Evolutionary conservation across 2,888 invertebrate species (phyloP), one percentile per base, ranked within the genome.

Genomic region (Oscheius myriophilus): DNA sequence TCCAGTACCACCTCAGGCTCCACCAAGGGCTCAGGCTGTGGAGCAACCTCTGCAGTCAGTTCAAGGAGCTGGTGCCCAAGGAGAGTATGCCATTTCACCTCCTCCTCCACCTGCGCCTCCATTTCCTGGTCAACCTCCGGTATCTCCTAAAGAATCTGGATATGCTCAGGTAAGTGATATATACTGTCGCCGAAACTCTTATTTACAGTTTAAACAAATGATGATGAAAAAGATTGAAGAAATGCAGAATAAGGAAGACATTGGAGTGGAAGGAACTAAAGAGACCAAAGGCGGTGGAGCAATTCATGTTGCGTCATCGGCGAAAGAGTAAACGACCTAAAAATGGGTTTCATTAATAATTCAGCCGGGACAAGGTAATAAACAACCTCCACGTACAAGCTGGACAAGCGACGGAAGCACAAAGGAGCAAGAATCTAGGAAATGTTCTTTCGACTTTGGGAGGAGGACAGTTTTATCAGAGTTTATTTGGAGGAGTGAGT

Each of bases 391-490:
- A 62, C 25, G 25, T 16, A 11, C 21, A 25, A 11, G 49, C 16
- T 21, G 62, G 62, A 12, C 62, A 45, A 26, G 26, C 26, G 9
- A 46, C 18, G 1, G 51, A 62, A 16, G 9, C 14, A 16, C 25
- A 62, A 49, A 46, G 41, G 41, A 26, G 41, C 33, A 46, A 62
- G 23, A 51, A 51, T 18, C 26, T 62, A 26, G 72, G 71, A 9
- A 68, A 72, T 18, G 73, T 75, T 1, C 75, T 72, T 33, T 70
- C 78, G 16, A 67, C 74, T 18, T 61, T 78, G 0, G 74, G 78
- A 14, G 74, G 78, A 2, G 73, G 76, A 23, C 78, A 78, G 45
- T 78, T 78, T 53, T 78, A 76, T 55, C 78, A 78, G 49, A 71
- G 71, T 70, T 54, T 78, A 2, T 69, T 78, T 2, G 74, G 76